Base-by-base conservation (phyloP, 2,113 vertebrate species). In the Merops nubicus region DNA sequence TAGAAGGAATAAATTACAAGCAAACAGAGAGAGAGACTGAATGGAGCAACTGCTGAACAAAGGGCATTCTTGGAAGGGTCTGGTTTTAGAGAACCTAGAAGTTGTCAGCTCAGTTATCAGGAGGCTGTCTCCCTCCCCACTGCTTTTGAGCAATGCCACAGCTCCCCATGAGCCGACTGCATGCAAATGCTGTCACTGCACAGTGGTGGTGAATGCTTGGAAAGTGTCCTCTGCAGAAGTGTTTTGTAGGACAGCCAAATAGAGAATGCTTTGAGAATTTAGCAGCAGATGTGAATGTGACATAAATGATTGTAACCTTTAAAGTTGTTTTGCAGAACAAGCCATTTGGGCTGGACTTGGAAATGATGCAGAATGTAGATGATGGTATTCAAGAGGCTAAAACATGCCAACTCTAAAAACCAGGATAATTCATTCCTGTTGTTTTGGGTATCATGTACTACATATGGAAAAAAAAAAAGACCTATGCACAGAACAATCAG, bases 1-100 rank as follows among this genome's bases (percentile, higher is more conserved):
- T 96, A 85, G 93, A 96, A 95, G 89, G 96, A 96, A 96, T 97
- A 88, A 94, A 97, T 97, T 97, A 97, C 87, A 96, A 94, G 93
- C 93, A 96, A 97, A 87, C 79, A 79, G 75, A 69, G 94, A 96
- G 93, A 95, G 91, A 93, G 96, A 77, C 74, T 90, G 96, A 97
- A 94, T 93, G 93, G 93, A 96, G 86, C 92, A 92, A 95, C 90
- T 47, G 50, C 53, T 70, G 90, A 97, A 96, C 93, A 97, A 97
- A 96, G 92, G 86, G 84, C 95, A 84, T 97, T 95, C 96, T 96
- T 95, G 94, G 96, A 96, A 96, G 89, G 84, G 80, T 83, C 94
- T 96, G 95, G 77, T 34, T 94, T 96, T 54, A 59, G 72, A 94
- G 92, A 94, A 87, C 93, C 93, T 97, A 91, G 92, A 93, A 95